Base-by-base conservation (phyloP, 2,888 invertebrate species). In the Blera fallax region DNA sequence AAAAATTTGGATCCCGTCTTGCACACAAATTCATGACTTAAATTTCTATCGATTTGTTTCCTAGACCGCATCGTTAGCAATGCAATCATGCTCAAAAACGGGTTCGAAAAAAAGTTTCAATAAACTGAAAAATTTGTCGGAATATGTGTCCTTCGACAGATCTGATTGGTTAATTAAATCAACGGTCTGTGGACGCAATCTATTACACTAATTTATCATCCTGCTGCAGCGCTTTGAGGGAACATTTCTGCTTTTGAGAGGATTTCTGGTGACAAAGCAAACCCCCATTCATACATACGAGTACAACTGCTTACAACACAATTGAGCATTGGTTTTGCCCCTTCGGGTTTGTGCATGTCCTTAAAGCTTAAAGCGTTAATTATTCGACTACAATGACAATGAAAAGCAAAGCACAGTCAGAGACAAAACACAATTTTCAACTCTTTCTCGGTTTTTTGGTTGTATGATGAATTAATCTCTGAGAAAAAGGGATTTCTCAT, bases 391-490 rank as follows among this genome's bases (percentile, higher is more conserved):
- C 65, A 76, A 76, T 43, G 67, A 21, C 58, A 32, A 10, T 67
- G 40, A 40, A 27, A 40, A 37, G 24, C 45, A 65, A 58, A n/a
- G 2, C 14, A 45, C 1, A 50, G 8, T 21, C 34, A 14, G 11
- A n/a, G 6, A 21, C 37, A 37, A 34, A 21, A 48, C n/a, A 67
- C 14, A 58, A 24, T 18, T 74, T 64, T 21, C 34, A 56, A 27
- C 40, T 56, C 32, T 37, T 60, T 10, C 34, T 67, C 58, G 50
- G 18, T 60, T 69, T 77, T 77, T 43, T 27, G 37, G 24, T 50
- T 65, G 45, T 27, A 27, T 85, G 85, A 80, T 67, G 81, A 85
- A 81, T 81, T 81, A 81, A 76, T 85, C 70, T 72, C 29, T 24
- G 72, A 56, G 65, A 72, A 60, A 72, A 81, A n/a, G 52, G 58